A percentile compares a stretch with the other conserved stretches of the same genome.
Evolutionary conservation across 2,113 vertebrate species (phyloP).

Genomic region (Spea multiplicata): DNA sequence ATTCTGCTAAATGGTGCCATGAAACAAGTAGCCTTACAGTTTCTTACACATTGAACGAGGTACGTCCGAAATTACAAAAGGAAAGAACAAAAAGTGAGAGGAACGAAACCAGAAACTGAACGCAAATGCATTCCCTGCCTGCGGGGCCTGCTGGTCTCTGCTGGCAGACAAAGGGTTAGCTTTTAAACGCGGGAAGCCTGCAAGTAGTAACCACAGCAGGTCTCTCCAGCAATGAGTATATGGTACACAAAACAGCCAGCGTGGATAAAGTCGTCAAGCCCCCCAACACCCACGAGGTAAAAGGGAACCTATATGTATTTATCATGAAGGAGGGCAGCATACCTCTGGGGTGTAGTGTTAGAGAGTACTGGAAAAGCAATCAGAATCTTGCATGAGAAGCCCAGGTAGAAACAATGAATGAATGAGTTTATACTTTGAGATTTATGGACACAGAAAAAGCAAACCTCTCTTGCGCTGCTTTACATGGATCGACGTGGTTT

Average conservation of each 20-base stretch:
- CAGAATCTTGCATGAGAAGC: no score
- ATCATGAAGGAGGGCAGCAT: neutral
- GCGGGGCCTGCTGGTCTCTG: neutral
- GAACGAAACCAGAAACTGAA: slow-evolving; percentile 36
- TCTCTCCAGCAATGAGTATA: slow-evolving; percentile 27
- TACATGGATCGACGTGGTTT: no score
- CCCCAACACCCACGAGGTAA: slow-evolving; percentile 20
- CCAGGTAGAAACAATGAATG: no score
- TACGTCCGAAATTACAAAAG: slow-evolving; percentile 81
- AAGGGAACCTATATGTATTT: neutral
- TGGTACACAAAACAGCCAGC: slow-evolving; percentile 31
- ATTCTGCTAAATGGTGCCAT: slow-evolving; percentile 88
- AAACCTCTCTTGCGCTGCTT: no score
- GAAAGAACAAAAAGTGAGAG: slow-evolving; percentile 52
- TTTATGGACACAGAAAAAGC: no score
- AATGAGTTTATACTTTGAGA: no score
- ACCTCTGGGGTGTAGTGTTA: no score
- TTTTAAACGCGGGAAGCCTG: slow-evolving; percentile 19
- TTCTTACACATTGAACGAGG: slow-evolving; percentile 84
- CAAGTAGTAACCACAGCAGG: slow-evolving; percentile 20
- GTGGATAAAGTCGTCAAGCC: slow-evolving; percentile 37
- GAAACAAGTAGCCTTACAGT: slow-evolving; percentile 84
- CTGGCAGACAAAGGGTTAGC: slow-evolving; percentile 27
- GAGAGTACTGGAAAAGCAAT: no score
- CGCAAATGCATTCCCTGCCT: slow-evolving; percentile 23